phyloP scores from a whole-genome alignment of 2,113 vertebrate genomes.

The Candoia aspera region DNA sequence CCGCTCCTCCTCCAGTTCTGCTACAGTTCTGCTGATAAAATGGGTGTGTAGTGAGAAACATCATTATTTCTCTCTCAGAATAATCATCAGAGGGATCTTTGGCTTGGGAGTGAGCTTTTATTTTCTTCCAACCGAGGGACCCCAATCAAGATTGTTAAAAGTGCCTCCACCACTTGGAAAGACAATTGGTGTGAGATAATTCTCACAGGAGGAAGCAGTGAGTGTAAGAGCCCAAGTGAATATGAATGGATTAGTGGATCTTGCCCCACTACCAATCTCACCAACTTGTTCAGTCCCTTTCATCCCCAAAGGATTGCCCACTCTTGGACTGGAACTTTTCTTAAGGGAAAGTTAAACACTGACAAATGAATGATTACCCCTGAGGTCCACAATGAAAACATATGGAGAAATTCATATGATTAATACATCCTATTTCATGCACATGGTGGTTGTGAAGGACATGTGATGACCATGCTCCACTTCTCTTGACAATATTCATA shows the following conservation, averaged over 20 bases:
- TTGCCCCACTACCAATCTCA: background rate
- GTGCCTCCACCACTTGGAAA: background rate
- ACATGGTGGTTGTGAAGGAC: background rate
- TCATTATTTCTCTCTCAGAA: background rate
- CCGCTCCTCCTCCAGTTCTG: background rate
- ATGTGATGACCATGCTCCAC: background rate
- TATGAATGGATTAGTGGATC: background rate
- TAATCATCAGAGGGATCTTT: background rate
- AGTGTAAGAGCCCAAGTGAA: background rate
- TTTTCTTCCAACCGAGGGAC: background rate
- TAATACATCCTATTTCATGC: constrained; percentile 9
- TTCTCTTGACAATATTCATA: background rate
- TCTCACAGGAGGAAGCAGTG: background rate
- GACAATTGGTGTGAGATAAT: background rate
- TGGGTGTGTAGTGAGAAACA: background rate
- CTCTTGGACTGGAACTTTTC: background rate
- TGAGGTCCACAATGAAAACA: background rate
- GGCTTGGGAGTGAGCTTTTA: background rate
- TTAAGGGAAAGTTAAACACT: background rate
- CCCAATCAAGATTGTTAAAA: background rate
- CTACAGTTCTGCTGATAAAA: background rate
- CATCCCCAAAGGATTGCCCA: background rate
- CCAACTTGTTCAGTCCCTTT: background rate
- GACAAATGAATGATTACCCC: background rate
- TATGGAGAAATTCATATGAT: background rate